These are phyloP conservation scores for Sceloporus tristichus DNA, from an alignment of 2,113 vertebrate species.

Conservation along the genomic window DNA sequence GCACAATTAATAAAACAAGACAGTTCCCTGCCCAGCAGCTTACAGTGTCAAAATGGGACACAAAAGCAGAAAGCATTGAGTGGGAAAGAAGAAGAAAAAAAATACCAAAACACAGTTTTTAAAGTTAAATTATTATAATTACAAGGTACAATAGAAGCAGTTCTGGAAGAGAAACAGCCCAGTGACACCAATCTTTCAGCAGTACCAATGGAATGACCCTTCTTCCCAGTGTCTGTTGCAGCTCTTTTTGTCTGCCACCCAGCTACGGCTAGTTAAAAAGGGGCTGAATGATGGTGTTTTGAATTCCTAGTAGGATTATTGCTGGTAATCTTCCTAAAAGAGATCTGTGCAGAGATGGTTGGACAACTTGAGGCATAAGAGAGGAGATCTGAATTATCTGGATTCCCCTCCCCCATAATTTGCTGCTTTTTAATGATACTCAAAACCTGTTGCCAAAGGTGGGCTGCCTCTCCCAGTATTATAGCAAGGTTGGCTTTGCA, in stretches of 20 bases:
- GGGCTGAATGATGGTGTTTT: not conserved
- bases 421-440: not conserved
- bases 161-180: not conserved
- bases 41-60: not conserved
- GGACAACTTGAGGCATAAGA: not conserved
- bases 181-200: not conserved
- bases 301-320: not conserved
- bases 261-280: not conserved
- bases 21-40: not conserved
- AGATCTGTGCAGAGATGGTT: not conserved
- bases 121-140: not conserved
- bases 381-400: not conserved
- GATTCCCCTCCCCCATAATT: not conserved
- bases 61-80: not conserved
- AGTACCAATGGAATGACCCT: not conserved
- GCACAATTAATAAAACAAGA: not conserved
- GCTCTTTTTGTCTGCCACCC: not conserved
- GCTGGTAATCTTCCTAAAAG: constrained; percentile 6
- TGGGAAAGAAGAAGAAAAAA: not conserved
- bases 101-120: not conserved
- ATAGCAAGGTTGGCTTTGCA: not conserved
- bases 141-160: too few species aligned
- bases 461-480: not conserved
- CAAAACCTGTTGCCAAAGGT: not conserved
- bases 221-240: not conserved